Percentiles rank a stretch among this genome's conserved stretches.
phyloP scores from a whole-genome alignment of 1,140 invertebrate genomes.

The Gryllus bimaculatus region DNA sequence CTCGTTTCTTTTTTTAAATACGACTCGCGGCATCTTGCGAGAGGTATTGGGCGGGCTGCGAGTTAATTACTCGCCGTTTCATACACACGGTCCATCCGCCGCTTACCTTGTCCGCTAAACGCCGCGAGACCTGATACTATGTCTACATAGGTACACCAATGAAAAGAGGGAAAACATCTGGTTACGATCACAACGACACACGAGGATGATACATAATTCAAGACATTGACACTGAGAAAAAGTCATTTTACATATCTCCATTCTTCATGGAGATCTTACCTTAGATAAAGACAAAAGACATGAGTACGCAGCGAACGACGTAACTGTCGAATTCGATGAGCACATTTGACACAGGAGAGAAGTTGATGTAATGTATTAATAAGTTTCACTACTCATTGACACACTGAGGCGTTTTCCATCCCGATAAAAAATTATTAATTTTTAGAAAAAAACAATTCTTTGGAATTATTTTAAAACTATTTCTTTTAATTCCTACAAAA shows the following conservation, averaged over 20 bases:
- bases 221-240: constrained; percentile 2
- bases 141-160: not conserved
- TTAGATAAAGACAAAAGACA: not conserved
- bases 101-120: not conserved
- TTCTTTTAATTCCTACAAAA: not conserved
- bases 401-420: not conserved
- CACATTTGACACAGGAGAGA: not conserved
- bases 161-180: constrained; percentile 4
- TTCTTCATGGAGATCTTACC: not conserved
- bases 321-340: not conserved
- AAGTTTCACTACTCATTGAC: not conserved
- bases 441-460: constrained; percentile 6
- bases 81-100: not conserved
- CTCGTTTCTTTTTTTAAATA: not conserved
- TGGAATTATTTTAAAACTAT: constrained; percentile 3
- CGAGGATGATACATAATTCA: constrained; percentile 4
- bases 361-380: not conserved
- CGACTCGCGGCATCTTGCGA: not conserved
- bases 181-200: not conserved
- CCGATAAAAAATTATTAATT: not conserved
- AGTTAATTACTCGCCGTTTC: not conserved
- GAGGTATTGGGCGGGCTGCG: not conserved
- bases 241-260: constrained; percentile 5
- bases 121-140: not conserved
- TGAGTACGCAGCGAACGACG: not conserved